Evolutionary conservation across 2,113 vertebrate species (phyloP).

Genomic region (Amphilophus citrinellus): DNA sequence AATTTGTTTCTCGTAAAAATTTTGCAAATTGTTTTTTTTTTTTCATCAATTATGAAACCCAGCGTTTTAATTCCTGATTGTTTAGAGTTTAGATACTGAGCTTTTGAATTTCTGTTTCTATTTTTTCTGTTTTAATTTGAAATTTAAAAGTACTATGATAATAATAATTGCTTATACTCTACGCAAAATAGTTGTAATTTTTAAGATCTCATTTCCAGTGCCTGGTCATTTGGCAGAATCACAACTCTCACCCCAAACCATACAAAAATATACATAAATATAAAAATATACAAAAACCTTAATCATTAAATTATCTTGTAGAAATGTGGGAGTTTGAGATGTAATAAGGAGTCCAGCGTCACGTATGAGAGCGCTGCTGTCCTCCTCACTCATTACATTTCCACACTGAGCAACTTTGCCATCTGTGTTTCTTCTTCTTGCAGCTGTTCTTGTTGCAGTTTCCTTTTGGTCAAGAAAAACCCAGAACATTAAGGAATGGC

Average conservation of each 20-base stretch:
- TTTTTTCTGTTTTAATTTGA: not conserved
- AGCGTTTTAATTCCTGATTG: not conserved
- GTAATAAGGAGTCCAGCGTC: not conserved
- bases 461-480: not conserved
- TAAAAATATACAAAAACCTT: no score
- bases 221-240: not conserved
- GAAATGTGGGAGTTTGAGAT: not conserved
- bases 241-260: not conserved
- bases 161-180: not conserved
- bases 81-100: not conserved
- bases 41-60: not conserved
- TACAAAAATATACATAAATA: not conserved
- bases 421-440: slow-evolving; percentile 24
- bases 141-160: not conserved
- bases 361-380: slow-evolving; percentile 13
- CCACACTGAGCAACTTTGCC: slow-evolving; percentile 24
- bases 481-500: not conserved
- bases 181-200: not conserved
- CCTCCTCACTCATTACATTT: slow-evolving; percentile 32
- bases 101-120: no score
- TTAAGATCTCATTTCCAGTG: not conserved
- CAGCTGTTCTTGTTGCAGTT: slow-evolving; percentile 33
- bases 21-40: not conserved
- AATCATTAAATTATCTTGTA: not conserved
- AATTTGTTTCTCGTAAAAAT: not conserved